Evolutionary conservation across 2,113 vertebrate species (phyloP), one percentile per base, ranked within the genome.

Genomic region (Lanius collurio): DNA sequence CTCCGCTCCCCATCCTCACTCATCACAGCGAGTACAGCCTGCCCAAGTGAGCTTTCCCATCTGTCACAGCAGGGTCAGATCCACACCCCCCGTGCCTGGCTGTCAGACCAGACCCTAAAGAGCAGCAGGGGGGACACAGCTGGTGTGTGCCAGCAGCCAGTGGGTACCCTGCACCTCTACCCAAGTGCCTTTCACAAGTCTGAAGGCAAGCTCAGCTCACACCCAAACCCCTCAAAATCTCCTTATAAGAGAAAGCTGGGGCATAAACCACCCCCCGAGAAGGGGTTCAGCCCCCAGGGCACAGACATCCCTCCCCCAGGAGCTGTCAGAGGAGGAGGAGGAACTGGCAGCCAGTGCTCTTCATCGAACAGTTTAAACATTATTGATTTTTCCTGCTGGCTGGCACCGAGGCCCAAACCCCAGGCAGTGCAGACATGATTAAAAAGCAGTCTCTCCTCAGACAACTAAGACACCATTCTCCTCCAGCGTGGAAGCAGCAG

Each of bases 321-420:
- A 65, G 59, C 78, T 8, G 1, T 24, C 50, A 63, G 41, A 47
- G 63, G 15, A 70, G 15, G 62, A 70, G 14, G 53, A 94, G 53
- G 87, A 79, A 13, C 80, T 52, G 57, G 73, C 91, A 89, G 92
- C 79, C 80, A 49, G 55, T 0, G 4, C 70, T 86, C 87, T 75
- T 82, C 97, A 95, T 85, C 86, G 83, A 95, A 60, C 96, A 87
- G 94, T 93, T 94, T 90, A 96, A 93, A 88, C 57, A 42, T 79
- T 90, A 95, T 95, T 81, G 90, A 73, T 96, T 96, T 95, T 74
- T 95, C 74, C 81, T 63, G 39, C 81, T 90, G 87, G 57, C 68
- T 90, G 80, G 90, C 95, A 96, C 89, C 24, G 7, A 88, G 90
- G 57, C 91, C 74, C 71, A 42, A 77, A 90, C 30, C 68, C 93